Percentiles rank a stretch among this genome's conserved stretches.
phyloP scores from a whole-genome alignment of 2,113 vertebrate species.

The Verasper variegatus region DNA sequence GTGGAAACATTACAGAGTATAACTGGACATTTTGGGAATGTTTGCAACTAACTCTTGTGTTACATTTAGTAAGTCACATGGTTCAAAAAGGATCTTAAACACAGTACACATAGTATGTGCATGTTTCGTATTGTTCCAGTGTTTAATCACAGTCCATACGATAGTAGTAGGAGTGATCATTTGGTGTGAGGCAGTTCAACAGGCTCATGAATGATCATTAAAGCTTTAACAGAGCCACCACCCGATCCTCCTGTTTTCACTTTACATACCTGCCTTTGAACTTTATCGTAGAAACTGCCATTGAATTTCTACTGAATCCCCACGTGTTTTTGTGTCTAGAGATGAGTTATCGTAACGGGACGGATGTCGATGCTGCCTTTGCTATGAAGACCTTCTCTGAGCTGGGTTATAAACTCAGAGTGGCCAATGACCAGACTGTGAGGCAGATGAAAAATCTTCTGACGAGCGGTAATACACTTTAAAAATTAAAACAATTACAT shows the following conservation, averaged over 20 bases:
- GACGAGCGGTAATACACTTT: not conserved
- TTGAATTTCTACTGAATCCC: not conserved
- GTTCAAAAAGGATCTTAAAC: too few species aligned
- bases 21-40: too few species aligned
- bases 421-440: slow-evolving; percentile 53
- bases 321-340: slow-evolving; percentile 14
- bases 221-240: too few species aligned
- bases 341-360: slow-evolving; percentile 36
- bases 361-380: slow-evolving; percentile 49
- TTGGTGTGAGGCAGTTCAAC: not conserved
- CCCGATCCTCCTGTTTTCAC: not conserved
- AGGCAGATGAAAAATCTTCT: slow-evolving; percentile 30
- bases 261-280: not conserved
- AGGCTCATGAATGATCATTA: not conserved
- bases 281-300: not conserved
- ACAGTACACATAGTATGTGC: too few species aligned
- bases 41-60: too few species aligned
- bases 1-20: too few species aligned
- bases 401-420: slow-evolving; percentile 48
- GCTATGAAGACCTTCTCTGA: slow-evolving; percentile 32
- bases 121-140: too few species aligned
- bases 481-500: too few species aligned
- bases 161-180: too few species aligned
- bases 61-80: too few species aligned
- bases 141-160: too few species aligned